Base-by-base conservation (phyloP, 2,797 vertebrate species). In the Danio kyathit region DNA sequence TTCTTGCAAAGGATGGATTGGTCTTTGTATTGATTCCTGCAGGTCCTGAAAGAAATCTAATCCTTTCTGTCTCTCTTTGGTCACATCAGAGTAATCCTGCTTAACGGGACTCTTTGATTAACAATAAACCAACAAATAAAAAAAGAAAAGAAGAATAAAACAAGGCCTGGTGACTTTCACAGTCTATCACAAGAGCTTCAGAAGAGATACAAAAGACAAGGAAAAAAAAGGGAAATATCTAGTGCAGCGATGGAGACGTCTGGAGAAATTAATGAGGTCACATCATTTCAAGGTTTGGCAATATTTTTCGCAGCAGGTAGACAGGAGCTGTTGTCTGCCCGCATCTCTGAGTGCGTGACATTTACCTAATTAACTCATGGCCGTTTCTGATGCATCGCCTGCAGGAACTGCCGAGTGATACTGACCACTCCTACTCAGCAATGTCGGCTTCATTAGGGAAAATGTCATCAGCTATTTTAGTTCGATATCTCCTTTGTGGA, bases 261-360 rank as follows among this genome's bases (percentile, higher is more conserved):
- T 94, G 92, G 86, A 87, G 89, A 89, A 93, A 93, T 94, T 95
- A 96, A 96, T 95, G 94, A 96, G 93, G 88, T 91, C 91, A 88
- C 89, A 12, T 90, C 89, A 86, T 89, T 93, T 90, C 88, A 93
- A 92, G 90, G 88, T 87, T 90, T 88, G 90, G 93, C 92, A 93
- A 90, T 94, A 91, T 91, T 89, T 94, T 86, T 92, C 90, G 65
- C 92, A 88, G 91, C 90, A 88, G 94, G 92, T 91, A 74, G 75
- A 79, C 56, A 74, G 86, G 89, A 87, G 86, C 89, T 91, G 88
- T 88, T 91, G 85, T 94, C 90, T 92, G 90, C 91, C 91, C 80
- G 83, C 89, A 56, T 87, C 84, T 86, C 87, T 84, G 89, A 92
- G 89, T 86, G 88, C 88, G 88, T 95, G 95, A 95, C 94, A 94